These are phyloP conservation scores for Trachymyrmex septentrionalis DNA, from an alignment of 1,140 invertebrate genomes.

Conservation along the genomic window DNA sequence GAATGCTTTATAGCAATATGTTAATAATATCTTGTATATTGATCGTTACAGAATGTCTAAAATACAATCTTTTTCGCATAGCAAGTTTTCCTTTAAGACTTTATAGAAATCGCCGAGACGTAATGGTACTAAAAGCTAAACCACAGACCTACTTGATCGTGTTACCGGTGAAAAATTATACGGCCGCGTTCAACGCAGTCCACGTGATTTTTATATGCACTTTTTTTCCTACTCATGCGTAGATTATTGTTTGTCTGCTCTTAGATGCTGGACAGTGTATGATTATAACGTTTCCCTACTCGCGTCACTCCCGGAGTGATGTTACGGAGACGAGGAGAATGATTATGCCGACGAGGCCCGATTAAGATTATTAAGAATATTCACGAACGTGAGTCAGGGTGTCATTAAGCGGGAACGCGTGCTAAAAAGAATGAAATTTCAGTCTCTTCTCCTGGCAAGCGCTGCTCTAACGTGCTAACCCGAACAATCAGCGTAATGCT, in stretches of 20 bases:
- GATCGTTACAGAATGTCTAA: not conserved
- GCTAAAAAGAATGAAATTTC: constrained; percentile 71
- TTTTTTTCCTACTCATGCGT: not conserved
- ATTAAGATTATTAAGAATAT: constrained; percentile 78
- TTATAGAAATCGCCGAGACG: not conserved
- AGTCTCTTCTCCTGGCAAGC: constrained; percentile 8
- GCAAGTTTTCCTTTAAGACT: not conserved
- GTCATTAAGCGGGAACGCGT: constrained; percentile 52
- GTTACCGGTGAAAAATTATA: constrained; percentile 20
- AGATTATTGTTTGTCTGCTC: constrained; percentile 27
- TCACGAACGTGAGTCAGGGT: constrained; percentile 74
- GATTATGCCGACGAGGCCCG: constrained; percentile 70
- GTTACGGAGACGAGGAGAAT: constrained; percentile 35
- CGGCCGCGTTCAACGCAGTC: not conserved
- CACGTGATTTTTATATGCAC: not conserved
- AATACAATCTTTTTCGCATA: not conserved
- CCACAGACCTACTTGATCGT: constrained; percentile 12
- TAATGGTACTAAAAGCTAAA: not conserved
- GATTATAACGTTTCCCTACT: constrained; percentile 36
- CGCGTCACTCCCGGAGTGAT: not conserved
- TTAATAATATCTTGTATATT: not conserved
- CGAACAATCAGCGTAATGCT: constrained; percentile 62
- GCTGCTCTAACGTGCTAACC: constrained; percentile 38
- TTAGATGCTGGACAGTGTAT: constrained; percentile 2
- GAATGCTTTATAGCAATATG: not conserved